phyloP scores from a whole-genome alignment of 92 coral and sea anemone species.

The Muricea muricata region DNA sequence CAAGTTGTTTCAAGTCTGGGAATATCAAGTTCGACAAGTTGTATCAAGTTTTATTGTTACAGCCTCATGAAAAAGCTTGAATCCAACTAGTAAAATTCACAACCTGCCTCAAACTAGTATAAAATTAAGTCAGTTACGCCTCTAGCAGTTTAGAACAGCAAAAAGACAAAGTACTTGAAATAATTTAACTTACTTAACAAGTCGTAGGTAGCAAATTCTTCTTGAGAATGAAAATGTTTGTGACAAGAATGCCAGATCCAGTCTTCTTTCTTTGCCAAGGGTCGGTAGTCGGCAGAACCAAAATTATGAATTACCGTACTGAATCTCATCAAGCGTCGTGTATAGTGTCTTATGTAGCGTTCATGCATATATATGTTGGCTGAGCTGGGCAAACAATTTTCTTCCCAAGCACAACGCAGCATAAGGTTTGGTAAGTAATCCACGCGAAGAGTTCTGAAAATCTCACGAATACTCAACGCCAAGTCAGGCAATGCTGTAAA shows the following conservation, averaged over 20 bases:
- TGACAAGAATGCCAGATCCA: constrained; percentile 69
- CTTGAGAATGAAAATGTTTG: constrained; percentile 62
- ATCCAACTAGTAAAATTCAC: too few relatives aligned
- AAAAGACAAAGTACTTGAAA: too few relatives aligned
- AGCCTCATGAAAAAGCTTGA: too few relatives aligned
- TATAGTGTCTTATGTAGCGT: background rate
- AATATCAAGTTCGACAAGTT: too few relatives aligned
- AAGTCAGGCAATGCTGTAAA: constrained; percentile 59
- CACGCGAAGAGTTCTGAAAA: constrained; percentile 10
- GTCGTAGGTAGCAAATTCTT: constrained; percentile 56
- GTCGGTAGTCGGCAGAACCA: constrained; percentile 59
- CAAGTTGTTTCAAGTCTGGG: too few relatives aligned
- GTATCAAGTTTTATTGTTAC: too few relatives aligned
- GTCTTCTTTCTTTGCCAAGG: constrained; percentile 48
- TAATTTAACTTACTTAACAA: constrained; percentile 58
- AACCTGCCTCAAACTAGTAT: too few relatives aligned
- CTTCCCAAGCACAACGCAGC: constrained; percentile 55
- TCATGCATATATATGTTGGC: background rate
- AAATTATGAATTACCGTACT: constrained; percentile 41
- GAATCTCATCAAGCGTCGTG: constrained; percentile 55
- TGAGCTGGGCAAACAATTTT: constrained; percentile 54
- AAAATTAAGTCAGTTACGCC: too few relatives aligned
- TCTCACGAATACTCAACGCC: constrained; percentile 35
- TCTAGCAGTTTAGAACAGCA: too few relatives aligned
- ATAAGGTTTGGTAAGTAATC: constrained; percentile 38